Conservation (phyloP, 2,797 vertebrate species). For the Pangasius sanitwongsei region DNA sequence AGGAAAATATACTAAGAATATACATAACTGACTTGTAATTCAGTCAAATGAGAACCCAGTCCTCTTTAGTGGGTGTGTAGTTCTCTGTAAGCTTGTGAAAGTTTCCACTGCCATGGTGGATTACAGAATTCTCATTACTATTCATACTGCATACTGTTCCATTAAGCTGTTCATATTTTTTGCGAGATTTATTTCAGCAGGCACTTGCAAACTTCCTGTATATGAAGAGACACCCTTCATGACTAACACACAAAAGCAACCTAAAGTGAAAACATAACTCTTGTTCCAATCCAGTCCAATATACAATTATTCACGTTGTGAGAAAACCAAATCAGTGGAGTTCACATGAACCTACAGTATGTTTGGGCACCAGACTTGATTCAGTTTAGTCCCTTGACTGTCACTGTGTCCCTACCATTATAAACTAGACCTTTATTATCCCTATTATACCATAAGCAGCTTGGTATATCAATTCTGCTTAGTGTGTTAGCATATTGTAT, state of each 20-base stretch:
- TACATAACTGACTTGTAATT: neutral
- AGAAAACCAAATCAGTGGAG: neutral
- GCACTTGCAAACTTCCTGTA: neutral
- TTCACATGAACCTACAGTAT: neutral
- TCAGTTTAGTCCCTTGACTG: neutral
- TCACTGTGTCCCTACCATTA: neutral
- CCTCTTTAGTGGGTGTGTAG: neutral
- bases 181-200: neutral
- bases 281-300: neutral
- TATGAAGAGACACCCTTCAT: neutral
- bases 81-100: neutral
- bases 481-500: neutral
- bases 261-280: neutral
- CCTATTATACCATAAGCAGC: neutral
- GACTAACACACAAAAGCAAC: neutral
- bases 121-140: slow-evolving; percentile 6
- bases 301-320: neutral
- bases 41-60: neutral
- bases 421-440: neutral
- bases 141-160: slow-evolving; percentile 7
- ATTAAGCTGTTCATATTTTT: slow-evolving; percentile 4
- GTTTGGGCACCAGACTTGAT: neutral
- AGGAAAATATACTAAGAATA: neutral
- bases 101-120: neutral
- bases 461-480: neutral